These are phyloP conservation scores for Psephotus haematonotus DNA, from an alignment of 2,113 vertebrate species.

Conservation along the genomic window DNA sequence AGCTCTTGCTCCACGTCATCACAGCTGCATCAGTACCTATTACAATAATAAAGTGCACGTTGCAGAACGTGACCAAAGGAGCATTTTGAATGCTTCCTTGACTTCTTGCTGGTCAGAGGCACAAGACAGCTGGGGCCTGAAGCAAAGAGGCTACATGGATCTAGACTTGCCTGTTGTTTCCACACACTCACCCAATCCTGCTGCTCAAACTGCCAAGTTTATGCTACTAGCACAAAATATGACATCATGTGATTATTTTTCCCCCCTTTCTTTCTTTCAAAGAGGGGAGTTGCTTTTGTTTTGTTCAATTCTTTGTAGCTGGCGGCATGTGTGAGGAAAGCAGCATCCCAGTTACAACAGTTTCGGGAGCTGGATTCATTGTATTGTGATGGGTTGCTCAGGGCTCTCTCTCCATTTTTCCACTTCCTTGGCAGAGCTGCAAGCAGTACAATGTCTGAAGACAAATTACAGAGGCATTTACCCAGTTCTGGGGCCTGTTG, in stretches of 20 bases:
- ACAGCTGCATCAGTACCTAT: accelerated
- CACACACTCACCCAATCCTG: not conserved
- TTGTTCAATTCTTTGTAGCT: not conserved
- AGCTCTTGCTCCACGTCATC: not conserved
- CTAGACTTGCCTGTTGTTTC: not conserved
- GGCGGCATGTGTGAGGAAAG: not conserved
- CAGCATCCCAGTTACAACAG: not conserved
- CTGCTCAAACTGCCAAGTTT: not conserved
- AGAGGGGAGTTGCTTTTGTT: not conserved
- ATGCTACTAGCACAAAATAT: not conserved
- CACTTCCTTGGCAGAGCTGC: constrained; percentile 55
- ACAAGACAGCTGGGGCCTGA: not conserved
- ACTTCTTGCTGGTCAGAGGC: not conserved
- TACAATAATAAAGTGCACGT: not conserved
- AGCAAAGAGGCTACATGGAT: not conserved
- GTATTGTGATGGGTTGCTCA: constrained; percentile 11
- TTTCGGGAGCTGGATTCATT: constrained; percentile 11
- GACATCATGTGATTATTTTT: not conserved
- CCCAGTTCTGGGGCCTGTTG: not conserved
- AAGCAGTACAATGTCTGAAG: constrained; percentile 34
- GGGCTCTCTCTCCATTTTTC: not conserved
- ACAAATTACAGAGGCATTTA: constrained; percentile 57
- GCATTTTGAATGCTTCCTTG: not conserved
- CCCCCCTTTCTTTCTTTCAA: not conserved
- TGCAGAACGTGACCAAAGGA: not conserved